Conservation (phyloP, 2,888 invertebrate species). For the Seira ritae region DNA sequence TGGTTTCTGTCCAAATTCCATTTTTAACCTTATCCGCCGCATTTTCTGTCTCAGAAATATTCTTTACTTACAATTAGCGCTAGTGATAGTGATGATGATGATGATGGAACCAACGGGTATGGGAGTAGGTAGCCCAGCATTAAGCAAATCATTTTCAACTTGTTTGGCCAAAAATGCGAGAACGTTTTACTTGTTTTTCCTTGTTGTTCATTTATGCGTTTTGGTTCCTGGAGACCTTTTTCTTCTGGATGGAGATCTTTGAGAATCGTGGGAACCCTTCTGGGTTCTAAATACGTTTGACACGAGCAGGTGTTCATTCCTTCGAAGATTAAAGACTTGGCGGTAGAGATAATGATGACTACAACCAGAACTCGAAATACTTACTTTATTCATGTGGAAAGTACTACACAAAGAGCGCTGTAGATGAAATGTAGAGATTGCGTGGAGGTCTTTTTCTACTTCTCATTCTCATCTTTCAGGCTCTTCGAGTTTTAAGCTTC, state of each 20-base stretch:
- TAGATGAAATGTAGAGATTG: conserved; percentile 68
- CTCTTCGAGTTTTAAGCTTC: conserved; percentile 27
- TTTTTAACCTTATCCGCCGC: no score
- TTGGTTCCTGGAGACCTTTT: conserved; percentile 63
- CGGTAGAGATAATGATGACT: no score
- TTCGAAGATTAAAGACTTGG: conserved; percentile 54
- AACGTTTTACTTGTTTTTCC: conserved; percentile 19
- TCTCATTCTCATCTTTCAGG: conserved; percentile 33
- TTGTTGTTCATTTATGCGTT: conserved; percentile 56
- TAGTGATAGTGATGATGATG: no score
- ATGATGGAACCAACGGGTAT: no score
- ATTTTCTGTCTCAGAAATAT: no score
- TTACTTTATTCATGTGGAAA: conserved; percentile 59
- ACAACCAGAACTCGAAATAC: no score
- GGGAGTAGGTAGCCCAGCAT: no score
- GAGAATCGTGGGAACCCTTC: no score
- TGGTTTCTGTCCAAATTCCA: no score
- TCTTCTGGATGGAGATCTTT: conserved; percentile 60
- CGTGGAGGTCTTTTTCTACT: conserved; percentile 59
- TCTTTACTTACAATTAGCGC: no score
- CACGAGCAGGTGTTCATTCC: conserved; percentile 70
- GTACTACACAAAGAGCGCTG: conserved; percentile 45
- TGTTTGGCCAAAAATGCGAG: neutral
- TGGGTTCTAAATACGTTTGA: conserved; percentile 59
- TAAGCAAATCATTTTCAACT: no score